Evolutionary conservation across 2,888 invertebrate genomes (phyloP).

Genomic region (Tethea ocularis): DNA sequence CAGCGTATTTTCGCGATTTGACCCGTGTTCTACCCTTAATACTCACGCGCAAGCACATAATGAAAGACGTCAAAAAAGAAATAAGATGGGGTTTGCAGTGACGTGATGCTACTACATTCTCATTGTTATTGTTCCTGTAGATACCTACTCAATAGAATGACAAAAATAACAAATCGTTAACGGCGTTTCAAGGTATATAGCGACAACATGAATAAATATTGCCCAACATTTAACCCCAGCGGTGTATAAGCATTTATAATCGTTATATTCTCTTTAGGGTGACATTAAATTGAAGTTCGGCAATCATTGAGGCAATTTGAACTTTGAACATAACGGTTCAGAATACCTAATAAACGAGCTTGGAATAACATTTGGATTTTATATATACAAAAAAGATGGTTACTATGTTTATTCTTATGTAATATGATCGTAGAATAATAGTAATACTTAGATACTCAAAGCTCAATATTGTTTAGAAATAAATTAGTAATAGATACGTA

Average conservation of each 20-base stretch:
- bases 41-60: too few relatives aligned
- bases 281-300: constrained; percentile 26
- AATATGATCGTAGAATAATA: neutral
- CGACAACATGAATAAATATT: neutral
- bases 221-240: neutral
- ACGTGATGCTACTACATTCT: too few relatives aligned
- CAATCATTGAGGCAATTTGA: constrained; percentile 31
- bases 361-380: neutral
- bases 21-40: too few relatives aligned
- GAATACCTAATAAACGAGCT: constrained; percentile 32
- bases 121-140: neutral
- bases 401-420: neutral
- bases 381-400: neutral
- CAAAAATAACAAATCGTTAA: neutral
- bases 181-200: neutral
- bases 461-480: too few relatives aligned
- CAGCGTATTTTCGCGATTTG: too few relatives aligned
- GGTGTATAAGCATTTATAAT: constrained; percentile 15
- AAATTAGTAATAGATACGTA: too few relatives aligned
- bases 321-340: constrained; percentile 25
- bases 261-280: constrained; percentile 21
- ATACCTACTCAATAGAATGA: too few relatives aligned
- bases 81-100: too few relatives aligned
- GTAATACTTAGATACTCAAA: too few relatives aligned
- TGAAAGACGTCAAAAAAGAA: too few relatives aligned